phyloP scores from a whole-genome alignment of 2,888 invertebrate species.

The Tachina lurida region DNA sequence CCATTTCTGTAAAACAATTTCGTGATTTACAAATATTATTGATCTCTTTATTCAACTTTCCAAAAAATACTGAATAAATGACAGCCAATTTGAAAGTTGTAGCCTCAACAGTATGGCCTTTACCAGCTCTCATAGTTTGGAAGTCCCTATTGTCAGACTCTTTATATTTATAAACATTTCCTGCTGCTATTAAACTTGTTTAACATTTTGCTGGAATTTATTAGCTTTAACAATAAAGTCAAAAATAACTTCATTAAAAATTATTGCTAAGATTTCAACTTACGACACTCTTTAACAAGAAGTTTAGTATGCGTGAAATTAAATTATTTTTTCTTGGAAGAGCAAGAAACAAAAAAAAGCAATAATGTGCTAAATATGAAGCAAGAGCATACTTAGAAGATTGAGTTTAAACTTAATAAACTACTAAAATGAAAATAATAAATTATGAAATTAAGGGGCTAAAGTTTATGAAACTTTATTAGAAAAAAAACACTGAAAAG shows the following conservation, averaged over 20 bases:
- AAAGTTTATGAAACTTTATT: constrained; percentile 14
- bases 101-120: too few relatives aligned
- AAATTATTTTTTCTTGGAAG: constrained; percentile 48
- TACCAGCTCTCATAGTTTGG: too few relatives aligned
- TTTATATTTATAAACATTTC: constrained; percentile 31
- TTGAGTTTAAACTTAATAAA: constrained; percentile 18
- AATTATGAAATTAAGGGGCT: constrained; percentile 30
- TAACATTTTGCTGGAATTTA: constrained; percentile 60
- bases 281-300: constrained; percentile 30
- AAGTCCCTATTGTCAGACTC: too few relatives aligned
- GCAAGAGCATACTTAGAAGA: not conserved
- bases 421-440: constrained; percentile 8
- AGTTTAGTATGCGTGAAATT: constrained; percentile 68
- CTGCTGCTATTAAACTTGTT: constrained; percentile 54
- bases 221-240: constrained; percentile 28
- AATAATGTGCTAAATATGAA: not conserved
- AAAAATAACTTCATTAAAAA: constrained; percentile 59
- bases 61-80: too few relatives aligned
- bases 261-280: constrained; percentile 41
- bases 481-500: not conserved
- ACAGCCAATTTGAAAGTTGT: too few relatives aligned
- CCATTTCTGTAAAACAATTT: too few relatives aligned
- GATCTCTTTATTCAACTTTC: too few relatives aligned
- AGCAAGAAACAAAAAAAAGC: not conserved
- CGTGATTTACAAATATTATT: too few relatives aligned